These are phyloP conservation scores for Mormyrus lacerda DNA, from an alignment of 2,113 vertebrate genomes.

Conservation along the genomic window DNA sequence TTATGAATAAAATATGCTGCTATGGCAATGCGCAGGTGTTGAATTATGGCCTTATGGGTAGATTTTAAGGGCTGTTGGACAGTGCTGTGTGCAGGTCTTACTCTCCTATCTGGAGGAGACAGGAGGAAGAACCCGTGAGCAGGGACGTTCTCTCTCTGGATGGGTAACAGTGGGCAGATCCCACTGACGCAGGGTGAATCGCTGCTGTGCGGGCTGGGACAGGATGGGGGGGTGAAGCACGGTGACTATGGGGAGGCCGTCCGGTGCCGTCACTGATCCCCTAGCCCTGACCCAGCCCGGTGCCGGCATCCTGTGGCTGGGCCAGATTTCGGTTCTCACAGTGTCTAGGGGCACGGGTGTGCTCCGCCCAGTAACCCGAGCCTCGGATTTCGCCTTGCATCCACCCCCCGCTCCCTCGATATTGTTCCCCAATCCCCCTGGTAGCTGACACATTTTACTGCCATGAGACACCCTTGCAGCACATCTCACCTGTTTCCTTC, in stretches of 20 bases:
- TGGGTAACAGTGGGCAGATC: neutral
- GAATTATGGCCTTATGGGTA: neutral
- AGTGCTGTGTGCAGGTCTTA: neutral
- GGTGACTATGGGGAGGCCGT: neutral
- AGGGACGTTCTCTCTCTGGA: neutral
- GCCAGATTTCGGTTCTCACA: conserved; percentile 65
- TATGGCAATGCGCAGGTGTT: neutral
- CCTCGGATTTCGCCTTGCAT: conserved; percentile 33
- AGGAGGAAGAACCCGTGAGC: neutral
- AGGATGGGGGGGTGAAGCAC: neutral
- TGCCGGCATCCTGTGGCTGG: conserved; percentile 41
- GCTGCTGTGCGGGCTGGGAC: neutral
- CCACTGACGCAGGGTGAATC: neutral
- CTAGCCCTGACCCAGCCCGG: neutral
- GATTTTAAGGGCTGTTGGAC: neutral
- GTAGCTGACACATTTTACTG: conserved; percentile 45
- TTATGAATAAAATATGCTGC: neutral
- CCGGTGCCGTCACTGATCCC: neutral
- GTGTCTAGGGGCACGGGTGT: conserved; percentile 46
- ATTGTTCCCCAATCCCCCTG: conserved; percentile 40
- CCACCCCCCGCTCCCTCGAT: conserved; percentile 23
- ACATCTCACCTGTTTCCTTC: neutral
- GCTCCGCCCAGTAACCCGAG: conserved; percentile 52
- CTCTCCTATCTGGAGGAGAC: neutral
- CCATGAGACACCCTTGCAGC: conserved; percentile 37